These are phyloP conservation scores for cattle (Bos taurus) DNA, from an alignment of 2,113 vertebrate species.

Conservation along the genomic window ARS-UCD2.0 NC_037337.1:30440001-30440500, in stretches of 20 bases:
- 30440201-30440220: not conserved
- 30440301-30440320: accelerated
- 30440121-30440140: accelerated
- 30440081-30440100: accelerated
- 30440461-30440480: not conserved
- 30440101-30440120: accelerated
- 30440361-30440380: accelerated
- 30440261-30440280: not conserved
- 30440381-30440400: not conserved
- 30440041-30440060: not conserved
- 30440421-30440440: not conserved
- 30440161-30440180: not conserved
- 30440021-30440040: not conserved
- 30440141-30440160: accelerated
- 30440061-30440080: accelerated
- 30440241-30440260: not conserved
- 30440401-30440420: not conserved
- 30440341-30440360: not conserved
- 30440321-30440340: accelerated
- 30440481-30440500: not conserved
- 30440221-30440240: not conserved
- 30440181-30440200: not conserved
- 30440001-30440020: not conserved
- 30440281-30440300: not conserved
- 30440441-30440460: not conserved